Evolutionary conservation across 2,113 vertebrate species (phyloP).

Genomic region (Istiophorus platypterus): DNA sequence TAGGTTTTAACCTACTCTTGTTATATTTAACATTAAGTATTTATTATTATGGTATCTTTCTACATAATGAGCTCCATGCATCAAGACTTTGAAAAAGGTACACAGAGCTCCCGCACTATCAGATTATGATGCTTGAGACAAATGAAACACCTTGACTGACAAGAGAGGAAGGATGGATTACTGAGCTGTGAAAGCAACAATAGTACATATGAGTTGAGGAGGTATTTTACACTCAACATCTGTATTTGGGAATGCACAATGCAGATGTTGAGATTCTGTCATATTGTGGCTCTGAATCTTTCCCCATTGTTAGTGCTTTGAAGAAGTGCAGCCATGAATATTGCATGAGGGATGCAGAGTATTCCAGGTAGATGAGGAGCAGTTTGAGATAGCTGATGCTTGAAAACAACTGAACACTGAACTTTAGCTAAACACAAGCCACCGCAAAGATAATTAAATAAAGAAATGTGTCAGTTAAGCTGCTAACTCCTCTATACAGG

Average conservation of each 20-base stretch:
- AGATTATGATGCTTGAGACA: slow-evolving; percentile 2
- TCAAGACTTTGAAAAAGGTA: neutral
- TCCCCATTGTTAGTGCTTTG: slow-evolving; percentile 10
- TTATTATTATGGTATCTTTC: too few relatives aligned
- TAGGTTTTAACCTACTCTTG: too few relatives aligned
- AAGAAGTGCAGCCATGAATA: slow-evolving; percentile 50
- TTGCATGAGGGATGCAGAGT: slow-evolving; percentile 32
- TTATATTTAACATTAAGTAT: too few relatives aligned
- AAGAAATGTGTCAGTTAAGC: neutral
- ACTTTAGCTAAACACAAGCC: slow-evolving; percentile 11
- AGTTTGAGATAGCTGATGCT: slow-evolving; percentile 10
- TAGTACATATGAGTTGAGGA: neutral
- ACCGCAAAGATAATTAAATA: neutral
- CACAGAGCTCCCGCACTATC: neutral
- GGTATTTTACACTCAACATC: neutral
- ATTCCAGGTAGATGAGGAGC: neutral
- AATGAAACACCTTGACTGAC: slow-evolving; percentile 19
- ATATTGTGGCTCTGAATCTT: neutral
- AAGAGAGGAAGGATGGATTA: neutral
- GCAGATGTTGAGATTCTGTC: slow-evolving; percentile 2
- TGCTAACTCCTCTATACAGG: neutral
- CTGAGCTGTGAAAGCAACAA: neutral
- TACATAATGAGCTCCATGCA: neutral
- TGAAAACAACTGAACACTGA: slow-evolving; percentile 22
- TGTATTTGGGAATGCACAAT: neutral